Evolutionary conservation across 2,888 invertebrate species (phyloP).

Genomic region (Chrysotoxum bicinctum): DNA sequence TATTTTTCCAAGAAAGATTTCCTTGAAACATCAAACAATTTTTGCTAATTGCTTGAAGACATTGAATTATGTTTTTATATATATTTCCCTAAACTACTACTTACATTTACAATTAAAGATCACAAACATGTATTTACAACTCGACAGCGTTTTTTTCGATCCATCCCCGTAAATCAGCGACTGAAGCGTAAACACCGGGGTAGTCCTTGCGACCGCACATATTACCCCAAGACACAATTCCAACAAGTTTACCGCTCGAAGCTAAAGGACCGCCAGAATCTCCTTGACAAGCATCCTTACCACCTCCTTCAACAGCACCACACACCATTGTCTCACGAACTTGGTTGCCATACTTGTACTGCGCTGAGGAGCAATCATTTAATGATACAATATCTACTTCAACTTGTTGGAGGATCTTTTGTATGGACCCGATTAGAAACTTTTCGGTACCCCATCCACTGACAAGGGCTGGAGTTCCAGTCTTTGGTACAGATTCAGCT

Average conservation of each 20-base stretch:
- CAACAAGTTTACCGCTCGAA: slow-evolving; percentile 75
- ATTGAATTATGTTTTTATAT: too few species aligned
- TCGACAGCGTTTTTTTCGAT: slow-evolving; percentile 57
- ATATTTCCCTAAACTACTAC: too few species aligned
- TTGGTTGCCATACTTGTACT: slow-evolving; percentile 75
- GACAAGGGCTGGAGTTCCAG: slow-evolving; percentile 77
- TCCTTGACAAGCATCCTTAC: slow-evolving; percentile 80
- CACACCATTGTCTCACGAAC: slow-evolving; percentile 77
- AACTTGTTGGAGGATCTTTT: slow-evolving; percentile 74
- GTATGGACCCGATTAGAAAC: slow-evolving; percentile 71
- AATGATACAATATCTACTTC: slow-evolving; percentile 74
- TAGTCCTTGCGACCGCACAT: slow-evolving; percentile 77
- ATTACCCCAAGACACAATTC: slow-evolving; percentile 80
- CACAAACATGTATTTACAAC: too few species aligned
- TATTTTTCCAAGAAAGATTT: too few species aligned
- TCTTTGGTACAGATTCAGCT: slow-evolving; percentile 74
- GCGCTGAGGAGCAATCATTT: slow-evolving; percentile 61
- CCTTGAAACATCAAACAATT: too few species aligned
- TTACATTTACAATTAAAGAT: too few species aligned
- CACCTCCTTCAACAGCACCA: slow-evolving; percentile 74
- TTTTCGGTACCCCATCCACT: slow-evolving; percentile 80
- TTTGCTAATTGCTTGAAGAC: too few species aligned
- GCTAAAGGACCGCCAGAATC: slow-evolving; percentile 81
- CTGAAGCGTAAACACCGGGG: slow-evolving; percentile 79
- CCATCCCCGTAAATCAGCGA: slow-evolving; percentile 75